Percentiles rank a stretch among this genome's conserved stretches.
phyloP scores from a whole-genome alignment of 2,888 invertebrate genomes.

The Agapetus fuscipes region DNA sequence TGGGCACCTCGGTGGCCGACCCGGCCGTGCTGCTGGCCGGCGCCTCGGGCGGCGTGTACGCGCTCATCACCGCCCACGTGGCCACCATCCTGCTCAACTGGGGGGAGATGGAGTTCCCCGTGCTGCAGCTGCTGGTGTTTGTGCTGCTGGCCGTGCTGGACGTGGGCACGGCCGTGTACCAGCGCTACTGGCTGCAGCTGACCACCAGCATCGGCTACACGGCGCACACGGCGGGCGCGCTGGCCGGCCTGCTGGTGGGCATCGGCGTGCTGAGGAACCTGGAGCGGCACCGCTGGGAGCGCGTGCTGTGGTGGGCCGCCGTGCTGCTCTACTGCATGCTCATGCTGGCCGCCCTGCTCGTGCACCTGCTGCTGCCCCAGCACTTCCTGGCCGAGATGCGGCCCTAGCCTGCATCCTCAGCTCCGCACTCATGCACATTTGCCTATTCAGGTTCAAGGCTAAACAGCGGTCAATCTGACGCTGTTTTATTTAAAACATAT shows the following conservation, averaged over 20 bases:
- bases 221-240: conserved; percentile 86
- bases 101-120: conserved; percentile 92
- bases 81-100: conserved; percentile 94
- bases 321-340: conserved; percentile 59
- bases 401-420: conserved; percentile 1
- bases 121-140: conserved; percentile 75
- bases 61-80: conserved; percentile 86
- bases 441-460: too few species aligned
- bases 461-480: too few species aligned
- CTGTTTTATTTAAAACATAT: too few species aligned
- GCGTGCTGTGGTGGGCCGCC: conserved; percentile 71
- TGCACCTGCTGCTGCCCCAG: conserved; percentile 58
- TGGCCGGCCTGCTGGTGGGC: conserved; percentile 78
- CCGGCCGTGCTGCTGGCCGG: conserved; percentile 78
- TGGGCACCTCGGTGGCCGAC: conserved; percentile 72
- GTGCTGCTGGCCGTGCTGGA: conserved; percentile 73
- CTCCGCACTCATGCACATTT: background rate
- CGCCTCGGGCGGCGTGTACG: conserved; percentile 93
- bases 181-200: conserved; percentile 62
- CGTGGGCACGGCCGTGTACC: conserved; percentile 83
- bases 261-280: conserved; percentile 78
- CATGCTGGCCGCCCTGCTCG: conserved; percentile 62
- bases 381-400: conserved; percentile 45
- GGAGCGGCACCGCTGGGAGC: conserved; percentile 71
- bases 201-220: conserved; percentile 83